A percentile compares a stretch with the other conserved stretches of the same genome.
phyloP scores from a whole-genome alignment of 2,797 vertebrate genomes.

The Enteromius radiatus region DNA sequence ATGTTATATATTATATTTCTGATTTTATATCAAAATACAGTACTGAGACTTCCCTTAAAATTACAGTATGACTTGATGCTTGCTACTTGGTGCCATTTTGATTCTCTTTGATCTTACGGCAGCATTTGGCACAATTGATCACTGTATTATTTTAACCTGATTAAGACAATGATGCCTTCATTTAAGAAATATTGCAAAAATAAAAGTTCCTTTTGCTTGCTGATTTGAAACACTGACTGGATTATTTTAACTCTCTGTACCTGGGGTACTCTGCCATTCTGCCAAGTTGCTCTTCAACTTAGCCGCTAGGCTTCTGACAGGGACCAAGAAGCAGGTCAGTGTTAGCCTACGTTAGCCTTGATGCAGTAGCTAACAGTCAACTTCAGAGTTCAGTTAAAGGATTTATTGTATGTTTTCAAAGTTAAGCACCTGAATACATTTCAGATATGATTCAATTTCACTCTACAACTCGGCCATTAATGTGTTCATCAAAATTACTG shows the following conservation, averaged over 20 bases:
- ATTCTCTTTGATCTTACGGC: background rate
- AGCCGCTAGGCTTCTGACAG: background rate
- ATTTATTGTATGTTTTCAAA: background rate
- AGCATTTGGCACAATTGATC: background rate
- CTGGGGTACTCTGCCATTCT: background rate
- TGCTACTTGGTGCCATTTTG: background rate
- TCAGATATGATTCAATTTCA: background rate
- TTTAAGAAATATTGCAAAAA: background rate
- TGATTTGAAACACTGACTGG: background rate
- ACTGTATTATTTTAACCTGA: background rate
- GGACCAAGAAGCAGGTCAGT: background rate
- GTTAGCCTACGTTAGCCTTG: background rate
- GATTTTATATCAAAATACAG: background rate
- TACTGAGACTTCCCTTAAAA: background rate
- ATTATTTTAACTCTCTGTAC: background rate
- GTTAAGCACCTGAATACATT: background rate
- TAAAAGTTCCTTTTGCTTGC: background rate
- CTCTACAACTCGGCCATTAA: background rate
- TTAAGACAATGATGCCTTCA: background rate
- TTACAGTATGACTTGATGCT: background rate
- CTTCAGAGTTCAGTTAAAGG: background rate
- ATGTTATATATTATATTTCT: no score
- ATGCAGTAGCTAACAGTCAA: background rate
- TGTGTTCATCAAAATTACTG: background rate
- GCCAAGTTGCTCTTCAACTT: background rate